Conservation (phyloP, 2,113 vertebrate species). For the Alethe diademata region DNA sequence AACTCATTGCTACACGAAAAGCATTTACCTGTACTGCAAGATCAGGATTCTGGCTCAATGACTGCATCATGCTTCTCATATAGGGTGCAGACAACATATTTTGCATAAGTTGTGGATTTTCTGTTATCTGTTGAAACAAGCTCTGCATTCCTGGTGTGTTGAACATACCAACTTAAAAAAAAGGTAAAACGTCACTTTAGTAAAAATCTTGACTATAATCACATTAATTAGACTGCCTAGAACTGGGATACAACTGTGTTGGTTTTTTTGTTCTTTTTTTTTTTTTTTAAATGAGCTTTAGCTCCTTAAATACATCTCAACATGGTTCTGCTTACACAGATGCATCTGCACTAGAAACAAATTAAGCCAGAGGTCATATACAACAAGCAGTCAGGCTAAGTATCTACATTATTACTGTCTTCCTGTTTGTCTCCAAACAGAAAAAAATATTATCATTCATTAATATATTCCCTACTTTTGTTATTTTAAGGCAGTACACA, state of each 20-base stretch:
- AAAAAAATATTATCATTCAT: not conserved
- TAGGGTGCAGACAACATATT: slow-evolving; percentile 85
- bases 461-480: not conserved
- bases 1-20: not conserved
- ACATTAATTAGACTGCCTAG: not conserved
- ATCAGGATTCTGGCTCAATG: slow-evolving; percentile 86
- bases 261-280: not conserved
- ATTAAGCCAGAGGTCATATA: not conserved
- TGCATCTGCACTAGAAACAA: not conserved
- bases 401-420: not conserved
- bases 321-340: not conserved
- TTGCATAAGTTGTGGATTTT: slow-evolving; percentile 86
- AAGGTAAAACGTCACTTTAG: not conserved
- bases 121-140: slow-evolving; percentile 83
- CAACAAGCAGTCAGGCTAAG: not conserved
- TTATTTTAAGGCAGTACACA: not conserved
- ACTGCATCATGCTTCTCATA: slow-evolving; percentile 84
- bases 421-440: not conserved
- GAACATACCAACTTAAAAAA: slow-evolving; percentile 70
- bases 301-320: not conserved
- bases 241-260: not conserved
- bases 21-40: slow-evolving; percentile 84
- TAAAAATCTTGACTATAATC: not conserved
- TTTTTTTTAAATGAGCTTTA: not conserved
- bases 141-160: slow-evolving; percentile 84